Evolutionary conservation across 2,888 invertebrate genomes (phyloP), one percentile per base, ranked within the genome.

Genomic region (Polymixis flavicincta): DNA sequence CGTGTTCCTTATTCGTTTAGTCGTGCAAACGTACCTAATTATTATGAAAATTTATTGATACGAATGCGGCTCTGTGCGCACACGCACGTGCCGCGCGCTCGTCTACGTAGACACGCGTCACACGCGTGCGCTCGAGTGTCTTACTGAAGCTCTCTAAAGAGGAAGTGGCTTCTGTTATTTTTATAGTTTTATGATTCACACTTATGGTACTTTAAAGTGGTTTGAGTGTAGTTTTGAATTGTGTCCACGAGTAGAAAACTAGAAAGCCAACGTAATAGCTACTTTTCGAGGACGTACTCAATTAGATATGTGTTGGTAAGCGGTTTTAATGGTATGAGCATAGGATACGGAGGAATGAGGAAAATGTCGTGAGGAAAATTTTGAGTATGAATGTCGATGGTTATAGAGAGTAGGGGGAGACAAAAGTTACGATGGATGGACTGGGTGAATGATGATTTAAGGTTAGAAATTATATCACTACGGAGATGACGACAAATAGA

Each of bases 31-130:
- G 6, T 28, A 54, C n/a, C 1, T 54, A 60, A 37, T 37, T 32
- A 37, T 14, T 1, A 13, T 13, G 6, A 60, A 60, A 32, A 28
- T 17, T 17, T 28, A 28, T 22, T 5, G 4, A n/a, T 7, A 5
- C 42, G 22, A 83, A 55, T 81, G n/a, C 74, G 63, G 42, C 28
- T 5, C 80, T 81, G 76, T 54, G 7, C 14, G 22, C 14, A 2
- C 32, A 48, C 64, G 88, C 90, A 89, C 90, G 89, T 90, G 92
- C 84, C 83, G 76, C 77, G 59, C 71, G 69, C 55, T 11, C 45
- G 70, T 19, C 50, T 22, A 48, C 55, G 54, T 50, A 59, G 14
- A 55, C 65, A 82, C 72, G 85, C 82, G 37, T 60, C 60, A 54
- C 8, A 61, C 69, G 69, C 85, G 52, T 85, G 82, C 59, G 82